These are phyloP conservation scores for Taenioides sp. DNA, from an alignment of 2,797 vertebrate species.

Conservation along the genomic window DNA sequence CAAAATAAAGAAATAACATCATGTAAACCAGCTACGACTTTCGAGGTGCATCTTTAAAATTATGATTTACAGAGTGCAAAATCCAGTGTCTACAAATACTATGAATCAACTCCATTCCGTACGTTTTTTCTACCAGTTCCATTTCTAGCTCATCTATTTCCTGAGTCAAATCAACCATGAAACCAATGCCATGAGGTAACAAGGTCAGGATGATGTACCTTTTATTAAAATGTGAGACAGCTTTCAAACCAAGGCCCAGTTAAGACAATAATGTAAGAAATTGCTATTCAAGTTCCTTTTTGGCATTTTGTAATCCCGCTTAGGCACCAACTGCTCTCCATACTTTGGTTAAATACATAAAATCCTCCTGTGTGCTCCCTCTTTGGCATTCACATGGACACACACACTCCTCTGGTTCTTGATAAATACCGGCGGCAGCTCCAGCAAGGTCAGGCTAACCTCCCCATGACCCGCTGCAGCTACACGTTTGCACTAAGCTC, in stretches of 20 bases:
- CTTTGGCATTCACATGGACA: constrained; percentile 15
- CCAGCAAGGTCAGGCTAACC: constrained; percentile 86
- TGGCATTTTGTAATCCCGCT: background rate
- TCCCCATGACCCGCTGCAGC: constrained; percentile 78
- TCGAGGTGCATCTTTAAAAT: too few species aligned
- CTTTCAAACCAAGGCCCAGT: background rate
- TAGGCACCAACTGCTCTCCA: background rate
- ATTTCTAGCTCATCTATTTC: background rate
- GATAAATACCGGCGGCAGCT: constrained; percentile 82
- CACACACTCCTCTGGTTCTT: constrained; percentile 53
- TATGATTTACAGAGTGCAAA: too few species aligned
- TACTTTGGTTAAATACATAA: constrained; percentile 46
- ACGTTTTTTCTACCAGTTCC: background rate
- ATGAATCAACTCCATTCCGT: background rate
- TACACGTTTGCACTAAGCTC: constrained; percentile 81
- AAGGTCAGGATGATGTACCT: background rate
- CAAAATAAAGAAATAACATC: too few species aligned
- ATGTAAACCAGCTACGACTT: too few species aligned
- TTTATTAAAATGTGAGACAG: background rate
- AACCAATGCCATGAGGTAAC: background rate
- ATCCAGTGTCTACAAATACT: too few species aligned
- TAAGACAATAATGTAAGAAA: background rate
- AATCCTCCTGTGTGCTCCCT: constrained; percentile 43
- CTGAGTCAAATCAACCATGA: background rate
- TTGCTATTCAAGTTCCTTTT: background rate